phyloP scores from a whole-genome alignment of 2,113 vertebrate species.

The Phylloscopus whistleri region DNA sequence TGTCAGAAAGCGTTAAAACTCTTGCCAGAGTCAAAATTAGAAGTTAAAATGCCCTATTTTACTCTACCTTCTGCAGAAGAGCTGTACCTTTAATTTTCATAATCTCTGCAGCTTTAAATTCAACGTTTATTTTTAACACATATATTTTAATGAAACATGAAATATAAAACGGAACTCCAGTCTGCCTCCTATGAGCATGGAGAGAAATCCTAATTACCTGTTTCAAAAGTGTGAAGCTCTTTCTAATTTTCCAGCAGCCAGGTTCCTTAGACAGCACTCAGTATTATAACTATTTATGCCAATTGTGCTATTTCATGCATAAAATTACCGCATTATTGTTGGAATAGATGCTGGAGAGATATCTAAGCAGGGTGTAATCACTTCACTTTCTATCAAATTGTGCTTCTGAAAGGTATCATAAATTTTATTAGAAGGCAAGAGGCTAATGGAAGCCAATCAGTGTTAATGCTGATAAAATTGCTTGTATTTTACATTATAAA shows the following conservation, averaged over 20 bases:
- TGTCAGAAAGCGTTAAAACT: conserved; percentile 27
- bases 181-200: conserved; percentile 73
- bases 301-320: conserved; percentile 86
- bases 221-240: conserved; percentile 80
- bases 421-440: conserved; percentile 86
- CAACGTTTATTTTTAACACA: conserved; percentile 78
- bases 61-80: not conserved
- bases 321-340: conserved; percentile 86
- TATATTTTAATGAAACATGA: conserved; percentile 81
- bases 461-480: conserved; percentile 83
- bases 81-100: conserved; percentile 70
- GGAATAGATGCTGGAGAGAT: conserved; percentile 79
- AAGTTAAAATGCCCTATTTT: not conserved
- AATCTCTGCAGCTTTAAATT: conserved; percentile 69
- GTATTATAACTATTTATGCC: conserved; percentile 86
- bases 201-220: conserved; percentile 82
- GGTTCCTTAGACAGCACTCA: conserved; percentile 79
- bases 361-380: conserved; percentile 84
- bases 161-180: conserved; percentile 75
- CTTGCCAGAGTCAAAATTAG: conserved; percentile 29
- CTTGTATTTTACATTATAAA: conserved; percentile 80
- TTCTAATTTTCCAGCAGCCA: conserved; percentile 82
- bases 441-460: conserved; percentile 84
- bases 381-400: conserved; percentile 85
- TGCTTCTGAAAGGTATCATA: conserved; percentile 82